Evolutionary conservation across 1,140 invertebrate species (phyloP).

Genomic region (Drosophila saltans): DNA sequence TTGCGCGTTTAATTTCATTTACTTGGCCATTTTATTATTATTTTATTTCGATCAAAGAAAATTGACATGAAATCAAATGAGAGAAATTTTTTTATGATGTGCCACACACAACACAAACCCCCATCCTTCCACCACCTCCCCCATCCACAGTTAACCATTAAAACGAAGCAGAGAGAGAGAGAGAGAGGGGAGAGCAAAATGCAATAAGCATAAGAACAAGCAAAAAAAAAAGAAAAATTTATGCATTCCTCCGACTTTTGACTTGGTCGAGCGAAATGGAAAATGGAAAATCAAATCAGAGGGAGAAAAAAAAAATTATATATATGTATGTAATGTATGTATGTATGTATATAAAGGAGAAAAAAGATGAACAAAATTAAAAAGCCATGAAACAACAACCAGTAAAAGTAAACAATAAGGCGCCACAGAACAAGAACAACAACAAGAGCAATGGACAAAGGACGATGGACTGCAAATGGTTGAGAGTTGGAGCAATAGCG

Average conservation of each 20-base stretch:
- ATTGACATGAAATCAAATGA: constrained; percentile 75
- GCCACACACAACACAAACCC: not conserved
- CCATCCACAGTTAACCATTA: constrained; percentile 8
- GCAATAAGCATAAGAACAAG: constrained; percentile 1
- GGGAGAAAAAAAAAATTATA: not conserved
- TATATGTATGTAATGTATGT: not conserved
- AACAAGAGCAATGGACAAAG: not conserved
- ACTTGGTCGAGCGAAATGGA: constrained; percentile 20
- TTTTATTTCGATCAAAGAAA: constrained; percentile 68
- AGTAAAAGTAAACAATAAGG: constrained; percentile 22
- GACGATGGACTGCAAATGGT: not conserved
- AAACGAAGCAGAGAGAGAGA: not conserved
- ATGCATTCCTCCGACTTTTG: constrained; percentile 13
- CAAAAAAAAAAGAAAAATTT: constrained; percentile 32
- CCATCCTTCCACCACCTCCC: not conserved
- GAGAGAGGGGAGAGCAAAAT: constrained; percentile 32
- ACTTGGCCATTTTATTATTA: constrained; percentile 67
- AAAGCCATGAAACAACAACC: constrained; percentile 38
- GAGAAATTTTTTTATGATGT: constrained; percentile 57
- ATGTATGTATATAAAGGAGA: not conserved
- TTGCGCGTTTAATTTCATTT: constrained; percentile 68
- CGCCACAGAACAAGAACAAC: constrained; percentile 12
- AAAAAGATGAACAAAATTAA: constrained; percentile 38
- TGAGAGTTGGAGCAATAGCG: too few species aligned
- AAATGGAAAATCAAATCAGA: constrained; percentile 40